Base-by-base conservation (phyloP, 2,888 invertebrate species). In the Lepidochrysops patricia region DNA sequence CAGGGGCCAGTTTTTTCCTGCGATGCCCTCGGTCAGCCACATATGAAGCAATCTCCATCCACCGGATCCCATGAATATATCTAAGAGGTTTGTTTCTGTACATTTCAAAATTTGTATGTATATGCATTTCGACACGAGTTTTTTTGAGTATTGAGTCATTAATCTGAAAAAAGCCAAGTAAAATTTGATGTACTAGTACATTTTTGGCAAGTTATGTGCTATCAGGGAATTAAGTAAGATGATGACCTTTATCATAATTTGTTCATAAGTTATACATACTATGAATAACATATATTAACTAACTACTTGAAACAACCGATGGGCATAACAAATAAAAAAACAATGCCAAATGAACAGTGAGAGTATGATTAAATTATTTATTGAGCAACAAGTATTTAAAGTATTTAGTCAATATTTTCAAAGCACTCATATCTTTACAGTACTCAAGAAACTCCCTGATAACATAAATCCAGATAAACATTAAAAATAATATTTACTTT, bases 81-180 rank as follows among this genome's bases (percentile, higher is more conserved):
- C 95, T 59, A 98, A 89, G 63, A 97, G 90, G 65, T 95, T 94
- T 4, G 94, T 92, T 75, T 95, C 93, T 9, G 98, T 97, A 64
- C 94, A 94, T 82, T 96, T 96, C 62, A 98, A 87, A 73, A 98
- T 97, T 80, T 97, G 95, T 71, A 97, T 94, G 76, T 98, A 98
- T 73, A 98, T 95, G 88, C 98, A 98, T 90, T 97, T 97, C 70
- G 97, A 97, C 60, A 98, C 98, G 68, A 98, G 90, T 83, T 98
- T 98, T 80, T 96, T 97, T 1, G 97, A 97, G 90, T 96, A 97
- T 82, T 97, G 97, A 54, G 95, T 95, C 98, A 98, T 98, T 76
- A 98, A 92, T 79, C 97, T 97, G 90, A 70, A 93, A 92, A 70
- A 72, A 69, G 76, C 65, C 54, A 61, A 58, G 56, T 26, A 2